phyloP scores from a whole-genome alignment of 2,797 vertebrate genomes.

The Mionectes olivaceus region DNA sequence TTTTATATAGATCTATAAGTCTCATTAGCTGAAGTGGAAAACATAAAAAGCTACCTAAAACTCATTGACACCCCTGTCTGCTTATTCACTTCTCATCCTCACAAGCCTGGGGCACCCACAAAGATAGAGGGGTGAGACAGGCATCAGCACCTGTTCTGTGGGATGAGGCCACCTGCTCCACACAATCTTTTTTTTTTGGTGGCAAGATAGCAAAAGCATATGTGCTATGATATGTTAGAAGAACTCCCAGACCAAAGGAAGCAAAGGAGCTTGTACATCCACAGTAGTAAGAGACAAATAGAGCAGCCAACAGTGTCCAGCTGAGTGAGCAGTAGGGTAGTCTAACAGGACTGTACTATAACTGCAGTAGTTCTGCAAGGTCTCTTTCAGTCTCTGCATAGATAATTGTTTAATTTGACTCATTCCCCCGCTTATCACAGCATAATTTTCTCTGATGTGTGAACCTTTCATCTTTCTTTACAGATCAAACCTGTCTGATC shows the following conservation, averaged over 20 bases:
- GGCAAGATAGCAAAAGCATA: background rate
- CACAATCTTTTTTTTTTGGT: background rate
- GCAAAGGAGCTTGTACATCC: fast-evolving
- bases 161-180: background rate
- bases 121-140: background rate
- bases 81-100: background rate
- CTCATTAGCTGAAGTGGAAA: background rate
- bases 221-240: background rate
- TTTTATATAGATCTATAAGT: background rate
- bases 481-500: background rate
- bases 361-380: background rate
- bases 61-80: background rate
- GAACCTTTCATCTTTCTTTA: background rate
- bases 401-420: background rate
- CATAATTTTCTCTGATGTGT: background rate
- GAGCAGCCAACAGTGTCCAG: fast-evolving
- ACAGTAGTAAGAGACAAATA: background rate
- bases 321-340: background rate
- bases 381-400: background rate
- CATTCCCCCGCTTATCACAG: background rate
- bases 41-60: background rate
- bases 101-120: background rate
- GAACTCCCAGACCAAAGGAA: background rate
- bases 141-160: background rate
- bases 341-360: background rate